Conservation (phyloP, 1,140 invertebrate species). For the Ptiloglossa arizonensis region DNA sequence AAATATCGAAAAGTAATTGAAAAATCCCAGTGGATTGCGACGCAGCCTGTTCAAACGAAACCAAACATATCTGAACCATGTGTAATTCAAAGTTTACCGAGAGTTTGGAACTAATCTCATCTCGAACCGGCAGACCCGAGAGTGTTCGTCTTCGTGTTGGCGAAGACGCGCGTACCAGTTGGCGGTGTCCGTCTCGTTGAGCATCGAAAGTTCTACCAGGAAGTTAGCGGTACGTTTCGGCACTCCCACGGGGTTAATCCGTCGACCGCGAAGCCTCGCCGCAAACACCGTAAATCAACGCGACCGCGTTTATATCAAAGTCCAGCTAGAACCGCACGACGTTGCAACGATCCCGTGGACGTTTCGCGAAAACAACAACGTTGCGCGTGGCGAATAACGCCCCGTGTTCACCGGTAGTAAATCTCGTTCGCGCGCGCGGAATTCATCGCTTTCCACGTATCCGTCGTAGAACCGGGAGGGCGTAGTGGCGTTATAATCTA, state of each 20-base stretch:
- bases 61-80: too few species aligned
- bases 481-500: conserved; percentile 6
- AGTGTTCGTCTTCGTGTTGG: too few species aligned
- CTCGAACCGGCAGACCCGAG: neutral
- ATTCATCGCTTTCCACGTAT: conserved; percentile 10
- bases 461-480: neutral
- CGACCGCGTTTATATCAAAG: conserved; percentile 32
- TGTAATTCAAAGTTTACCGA: too few species aligned
- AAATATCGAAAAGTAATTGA: too few species aligned
- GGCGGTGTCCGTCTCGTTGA: conserved; percentile 15
- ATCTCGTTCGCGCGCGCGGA: conserved; percentile 21
- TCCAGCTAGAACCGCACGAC: neutral
- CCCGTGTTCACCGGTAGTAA: neutral
- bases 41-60: too few species aligned
- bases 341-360: conserved; percentile 4
- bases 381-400: neutral
- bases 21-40: too few species aligned
- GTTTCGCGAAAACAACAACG: conserved; percentile 17
- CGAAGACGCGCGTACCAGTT: too few species aligned
- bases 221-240: conserved; percentile 61
- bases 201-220: conserved; percentile 30
- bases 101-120: too few species aligned
- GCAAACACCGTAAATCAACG: conserved; percentile 72
- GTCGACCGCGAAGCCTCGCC: conserved; percentile 67
- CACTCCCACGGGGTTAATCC: conserved; percentile 68